Evolutionary conservation across 2,888 invertebrate species (phyloP).

Genomic region (Sceliomorpha sp.): DNA sequence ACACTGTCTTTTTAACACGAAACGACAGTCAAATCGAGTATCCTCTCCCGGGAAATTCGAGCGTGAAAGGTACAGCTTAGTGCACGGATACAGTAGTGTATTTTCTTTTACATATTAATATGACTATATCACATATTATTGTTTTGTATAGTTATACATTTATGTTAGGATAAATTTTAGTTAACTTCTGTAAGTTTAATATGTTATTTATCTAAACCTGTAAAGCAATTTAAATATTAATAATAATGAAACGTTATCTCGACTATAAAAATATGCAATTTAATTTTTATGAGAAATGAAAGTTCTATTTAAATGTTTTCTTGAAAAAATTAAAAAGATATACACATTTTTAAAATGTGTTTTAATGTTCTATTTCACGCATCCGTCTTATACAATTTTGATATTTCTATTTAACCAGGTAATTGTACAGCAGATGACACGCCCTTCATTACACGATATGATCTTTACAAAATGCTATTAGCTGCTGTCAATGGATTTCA

Average conservation of each 20-base stretch:
- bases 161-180: too few relatives aligned
- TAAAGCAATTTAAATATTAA: too few relatives aligned
- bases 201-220: too few relatives aligned
- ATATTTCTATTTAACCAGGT: constrained; percentile 1
- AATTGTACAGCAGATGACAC: constrained; percentile 11
- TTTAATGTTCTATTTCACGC: constrained; percentile 2
- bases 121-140: too few relatives aligned
- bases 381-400: neutral
- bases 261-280: constrained; percentile 8
- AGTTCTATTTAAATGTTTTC: constrained; percentile 23
- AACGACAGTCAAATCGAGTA: constrained; percentile 30
- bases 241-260: constrained; percentile 44
- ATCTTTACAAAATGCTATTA: constrained; percentile 73
- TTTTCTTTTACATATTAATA: constrained; percentile 68
- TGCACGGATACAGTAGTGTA: constrained; percentile 61
- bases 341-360: too few relatives aligned
- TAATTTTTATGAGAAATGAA: constrained; percentile 12
- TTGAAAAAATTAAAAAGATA: constrained; percentile 32
- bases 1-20: constrained; percentile 19
- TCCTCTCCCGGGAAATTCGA: constrained; percentile 47
- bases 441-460: constrained; percentile 65
- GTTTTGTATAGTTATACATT: too few relatives aligned
- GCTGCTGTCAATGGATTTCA: constrained; percentile 62
- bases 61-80: constrained; percentile 49
- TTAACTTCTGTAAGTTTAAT: too few relatives aligned